Conservation (phyloP, 2,888 invertebrate genomes). For the Laspeyria flexula region DNA sequence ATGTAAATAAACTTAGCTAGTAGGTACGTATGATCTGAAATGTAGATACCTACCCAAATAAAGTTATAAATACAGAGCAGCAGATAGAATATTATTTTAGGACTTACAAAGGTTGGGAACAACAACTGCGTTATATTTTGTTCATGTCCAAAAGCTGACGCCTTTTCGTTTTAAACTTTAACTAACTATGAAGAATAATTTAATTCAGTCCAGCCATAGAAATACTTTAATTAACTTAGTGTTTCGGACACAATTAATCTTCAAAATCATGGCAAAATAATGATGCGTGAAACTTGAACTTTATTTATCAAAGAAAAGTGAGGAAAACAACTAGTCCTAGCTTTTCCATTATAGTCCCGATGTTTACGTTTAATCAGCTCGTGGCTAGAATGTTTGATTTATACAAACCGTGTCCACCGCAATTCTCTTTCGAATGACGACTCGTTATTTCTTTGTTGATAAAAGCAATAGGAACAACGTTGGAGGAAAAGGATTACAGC, state of each 20-base stretch:
- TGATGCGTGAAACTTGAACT: background rate
- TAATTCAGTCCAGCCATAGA: no score
- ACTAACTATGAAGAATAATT: background rate
- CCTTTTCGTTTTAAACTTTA: background rate
- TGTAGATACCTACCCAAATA: no score
- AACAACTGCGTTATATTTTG: background rate
- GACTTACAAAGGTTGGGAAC: no score
- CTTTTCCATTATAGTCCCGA: slow-evolving; percentile 2
- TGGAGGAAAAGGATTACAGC: background rate
- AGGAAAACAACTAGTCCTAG: slow-evolving; percentile 16
- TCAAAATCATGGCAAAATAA: background rate
- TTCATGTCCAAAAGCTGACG: background rate
- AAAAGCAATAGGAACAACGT: slow-evolving; percentile 1
- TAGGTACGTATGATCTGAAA: no score
- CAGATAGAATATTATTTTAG: no score
- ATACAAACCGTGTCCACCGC: slow-evolving; percentile 38
- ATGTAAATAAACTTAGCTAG: no score
- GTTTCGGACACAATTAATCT: background rate
- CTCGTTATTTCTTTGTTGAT: slow-evolving; percentile 16
- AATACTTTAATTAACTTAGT: background rate
- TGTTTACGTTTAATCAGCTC: slow-evolving; percentile 42
- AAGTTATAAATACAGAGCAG: no score
- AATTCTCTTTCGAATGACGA: slow-evolving; percentile 25
- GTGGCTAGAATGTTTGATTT: slow-evolving; percentile 37
- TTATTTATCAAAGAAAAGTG: slow-evolving; percentile 3